Evolutionary conservation across 2,888 invertebrate genomes (phyloP).

Genomic region (Drosophila flavopinicola): DNA sequence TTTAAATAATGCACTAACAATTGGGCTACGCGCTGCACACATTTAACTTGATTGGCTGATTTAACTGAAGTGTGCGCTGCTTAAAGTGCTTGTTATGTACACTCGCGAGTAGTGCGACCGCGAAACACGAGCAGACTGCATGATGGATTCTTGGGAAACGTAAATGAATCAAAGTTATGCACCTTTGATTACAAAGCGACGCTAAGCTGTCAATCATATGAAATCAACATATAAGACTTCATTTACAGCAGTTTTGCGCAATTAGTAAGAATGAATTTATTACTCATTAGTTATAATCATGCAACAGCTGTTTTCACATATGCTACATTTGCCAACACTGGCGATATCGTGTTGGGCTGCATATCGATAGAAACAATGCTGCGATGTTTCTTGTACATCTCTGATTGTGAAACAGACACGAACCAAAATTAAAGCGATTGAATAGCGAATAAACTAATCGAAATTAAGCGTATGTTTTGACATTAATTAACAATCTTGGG

Average conservation of each 20-base stretch:
- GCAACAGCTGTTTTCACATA: slow-evolving; percentile 41
- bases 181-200: too few species aligned
- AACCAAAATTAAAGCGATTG: slow-evolving; percentile 48
- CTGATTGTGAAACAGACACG: slow-evolving; percentile 40
- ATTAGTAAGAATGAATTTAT: too few species aligned
- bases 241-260: too few species aligned
- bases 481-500: slow-evolving; percentile 16
- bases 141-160: slow-evolving; percentile 17
- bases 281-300: slow-evolving; percentile 1
- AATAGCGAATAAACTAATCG: slow-evolving; percentile 42
- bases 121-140: slow-evolving; percentile 44
- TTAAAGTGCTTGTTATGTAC: slow-evolving; percentile 56
- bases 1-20: slow-evolving; percentile 53
- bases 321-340: slow-evolving; percentile 23
- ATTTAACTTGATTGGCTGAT: slow-evolving; percentile 56
- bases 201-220: too few species aligned
- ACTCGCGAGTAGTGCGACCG: slow-evolving; percentile 8
- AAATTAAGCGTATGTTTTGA: slow-evolving; percentile 33
- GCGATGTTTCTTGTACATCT: slow-evolving; percentile 35
- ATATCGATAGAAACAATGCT: slow-evolving; percentile 25
- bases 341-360: not conserved
- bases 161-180: not conserved
- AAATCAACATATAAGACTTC: too few species aligned
- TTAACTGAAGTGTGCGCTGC: slow-evolving; percentile 33
- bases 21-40: slow-evolving; percentile 60